A percentile compares a stretch with the other conserved stretches of the same genome.
Evolutionary conservation across 1,140 invertebrate genomes (phyloP).

Genomic region (Drosophila aff.): DNA sequence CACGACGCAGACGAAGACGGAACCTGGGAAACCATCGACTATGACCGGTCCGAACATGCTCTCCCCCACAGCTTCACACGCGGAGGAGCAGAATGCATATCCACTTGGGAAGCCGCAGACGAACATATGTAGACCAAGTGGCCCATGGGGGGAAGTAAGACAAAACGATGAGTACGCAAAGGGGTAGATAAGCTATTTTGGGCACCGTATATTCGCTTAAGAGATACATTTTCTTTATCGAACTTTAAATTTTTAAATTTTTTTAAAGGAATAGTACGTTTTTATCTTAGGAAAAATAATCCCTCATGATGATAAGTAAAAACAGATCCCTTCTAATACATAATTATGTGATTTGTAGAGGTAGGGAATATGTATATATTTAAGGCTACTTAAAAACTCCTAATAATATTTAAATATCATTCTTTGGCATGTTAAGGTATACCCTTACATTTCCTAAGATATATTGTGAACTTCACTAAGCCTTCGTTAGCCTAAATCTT

Average conservation of each 20-base stretch:
- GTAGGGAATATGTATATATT: too few species aligned
- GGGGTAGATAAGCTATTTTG: constrained; percentile 1
- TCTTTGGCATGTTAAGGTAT: too few species aligned
- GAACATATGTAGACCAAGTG: constrained; percentile 21
- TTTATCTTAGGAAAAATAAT: background rate
- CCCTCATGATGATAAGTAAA: too few species aligned
- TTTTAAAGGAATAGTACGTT: background rate
- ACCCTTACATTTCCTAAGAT: too few species aligned
- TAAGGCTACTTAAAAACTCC: too few species aligned
- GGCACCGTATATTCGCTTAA: too few species aligned
- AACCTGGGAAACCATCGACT: constrained; percentile 32
- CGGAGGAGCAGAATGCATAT: background rate
- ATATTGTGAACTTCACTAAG: background rate
- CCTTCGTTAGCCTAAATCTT: too few species aligned
- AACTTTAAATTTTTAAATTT: background rate
- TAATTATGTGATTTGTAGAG: too few species aligned
- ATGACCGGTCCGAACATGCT: constrained; percentile 46
- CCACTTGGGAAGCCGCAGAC: constrained; percentile 4
- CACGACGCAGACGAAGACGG: constrained; percentile 15
- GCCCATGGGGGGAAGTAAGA: constrained; percentile 1
- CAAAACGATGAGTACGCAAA: constrained; percentile 27
- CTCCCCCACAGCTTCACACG: constrained; percentile 31
- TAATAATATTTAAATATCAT: too few species aligned
- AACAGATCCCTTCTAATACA: too few species aligned
- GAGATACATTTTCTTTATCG: too few species aligned